Evolutionary conservation across 2,797 vertebrate species (phyloP), one percentile per base, ranked within the genome.

Genomic region (Enteromius paludinosus): DNA sequence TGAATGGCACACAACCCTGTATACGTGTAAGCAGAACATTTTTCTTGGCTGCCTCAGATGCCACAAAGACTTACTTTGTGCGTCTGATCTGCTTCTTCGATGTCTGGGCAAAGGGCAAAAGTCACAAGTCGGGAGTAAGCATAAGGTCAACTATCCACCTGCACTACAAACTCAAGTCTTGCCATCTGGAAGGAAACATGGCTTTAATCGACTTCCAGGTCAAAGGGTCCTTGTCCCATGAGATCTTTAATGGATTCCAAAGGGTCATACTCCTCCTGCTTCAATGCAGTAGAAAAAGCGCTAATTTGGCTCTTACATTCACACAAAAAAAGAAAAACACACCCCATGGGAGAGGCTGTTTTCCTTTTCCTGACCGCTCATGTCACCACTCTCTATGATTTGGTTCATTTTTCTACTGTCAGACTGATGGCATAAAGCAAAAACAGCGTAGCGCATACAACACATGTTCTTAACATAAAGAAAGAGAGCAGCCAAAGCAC

Each of bases 191-290:
- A 84, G 59, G 79, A 86, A 86, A 83, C 59, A n/a, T 11, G 25
- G 49, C 28, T 78, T 74, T 59, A 35, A 80, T 85, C 78, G 71
- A 82, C 83, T 85, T 87, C 81, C 79, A 83, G 86, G 78, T 80
- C 80, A 54, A 83, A 35, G n/a, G 8, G 25, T 8, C 41, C 17
- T 41, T 5, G 38, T 85, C 74, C 74, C 45, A 33, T 7, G 66
- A 62, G 69, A 56, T 20, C 49, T 64, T 59, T 78, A 83, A 84
- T 33, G 28, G 73, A 65, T 70, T 75, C 54, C 38, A 65, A 41
- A 23, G 61, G 38, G 52, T 81, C 54, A 75, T 30, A 3, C 35
- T 68, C 25, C 54, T 56, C 56, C 56, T 28, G 43, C 33, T 77
- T 81, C 64, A 43, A 17, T 69, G 47, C 45, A 54, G 73, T 43